Evolutionary conservation across 2,888 invertebrate species (phyloP), one percentile per base, ranked within the genome.

Genomic region (Diarsia dahlii): DNA sequence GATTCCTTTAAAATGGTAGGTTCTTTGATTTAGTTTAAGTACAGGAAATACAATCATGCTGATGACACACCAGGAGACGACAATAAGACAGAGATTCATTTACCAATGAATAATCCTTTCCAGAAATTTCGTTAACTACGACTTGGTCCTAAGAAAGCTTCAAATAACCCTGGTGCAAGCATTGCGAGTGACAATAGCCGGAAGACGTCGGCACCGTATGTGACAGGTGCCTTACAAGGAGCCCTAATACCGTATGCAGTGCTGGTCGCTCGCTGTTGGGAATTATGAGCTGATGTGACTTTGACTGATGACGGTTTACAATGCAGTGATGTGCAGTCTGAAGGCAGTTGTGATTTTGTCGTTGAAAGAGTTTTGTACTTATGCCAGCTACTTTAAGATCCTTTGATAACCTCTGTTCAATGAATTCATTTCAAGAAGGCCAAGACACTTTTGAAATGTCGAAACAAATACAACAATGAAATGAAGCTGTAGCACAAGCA

Each of bases 171-270:
- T 77, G 82, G 66, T 74, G 69, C 63, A 76, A 74, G 80, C 74
- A 76, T 71, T 74, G 74, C 68, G 62, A 65, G 45, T 68, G 74
- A 89, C 89, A 89, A 89, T 88, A 81, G 84, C 82, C 87, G 89
- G 89, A 89, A 85, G 74, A 69, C 58, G 70, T 1, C 65, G 23
- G 66, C 50, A 48, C 66, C 50, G 45, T 72, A 74, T 64, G 71
- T 58, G 67, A 2, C 62, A 28, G 76, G 15, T 71, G 50, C 73
- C 84, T 39, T 79, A 81, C 71, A 86, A 56, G 77, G 84, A 15
- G 18, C n/a, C 52, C 70, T 85, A 71, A 86, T 84, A 86, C 52
- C 46, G 71, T 76, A 86, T 85, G 85, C 85, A 78, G 34, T 48
- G 39, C 20, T 62, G 60, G 69, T 71, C 73, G 63, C 70, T 45